Evolutionary conservation across 2,797 vertebrate genomes (phyloP).

Genomic region (Peromyscus nudipes): DNA sequence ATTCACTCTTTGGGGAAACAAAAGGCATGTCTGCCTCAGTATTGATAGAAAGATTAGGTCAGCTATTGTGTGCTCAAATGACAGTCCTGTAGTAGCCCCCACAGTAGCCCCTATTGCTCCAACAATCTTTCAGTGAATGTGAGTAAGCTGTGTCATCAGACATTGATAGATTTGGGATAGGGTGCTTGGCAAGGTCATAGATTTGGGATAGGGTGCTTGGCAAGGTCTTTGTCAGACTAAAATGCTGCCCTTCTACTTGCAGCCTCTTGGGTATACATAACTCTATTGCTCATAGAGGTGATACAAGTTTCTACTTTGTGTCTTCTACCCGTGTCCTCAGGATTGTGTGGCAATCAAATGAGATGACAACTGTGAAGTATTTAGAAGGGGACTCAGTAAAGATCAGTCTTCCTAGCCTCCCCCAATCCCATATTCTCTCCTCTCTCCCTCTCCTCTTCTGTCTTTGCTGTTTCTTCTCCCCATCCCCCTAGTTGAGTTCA

Average conservation of each 20-base stretch:
- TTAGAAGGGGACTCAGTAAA: not conserved
- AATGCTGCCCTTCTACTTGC: not conserved
- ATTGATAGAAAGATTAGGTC: not conserved
- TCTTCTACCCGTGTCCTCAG: not conserved
- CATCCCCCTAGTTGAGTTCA: no score
- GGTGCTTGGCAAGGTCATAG: not conserved
- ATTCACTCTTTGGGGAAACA: not conserved
- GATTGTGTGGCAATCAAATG: slow-evolving; percentile 12
- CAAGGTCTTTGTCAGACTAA: not conserved
- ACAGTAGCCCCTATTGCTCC: slow-evolving; percentile 13
- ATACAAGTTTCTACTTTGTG: not conserved
- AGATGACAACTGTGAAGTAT: not conserved
- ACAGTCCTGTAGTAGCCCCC: not conserved
- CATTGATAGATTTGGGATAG: not conserved
- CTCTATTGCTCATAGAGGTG: not conserved
- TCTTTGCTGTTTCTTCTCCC: no score
- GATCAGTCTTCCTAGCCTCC: not conserved
- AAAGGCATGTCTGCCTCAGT: not conserved
- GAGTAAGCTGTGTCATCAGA: not conserved
- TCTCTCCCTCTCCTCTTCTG: not conserved
- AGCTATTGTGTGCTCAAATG: slow-evolving; percentile 2
- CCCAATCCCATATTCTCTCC: not conserved
- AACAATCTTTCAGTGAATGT: slow-evolving; percentile 36
- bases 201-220: not conserved
- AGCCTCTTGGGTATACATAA: not conserved